A percentile compares a stretch with the other conserved stretches of the same genome.
Evolutionary conservation across 2,113 vertebrate species (phyloP).

Genomic region (Chloroceryle aenea): DNA sequence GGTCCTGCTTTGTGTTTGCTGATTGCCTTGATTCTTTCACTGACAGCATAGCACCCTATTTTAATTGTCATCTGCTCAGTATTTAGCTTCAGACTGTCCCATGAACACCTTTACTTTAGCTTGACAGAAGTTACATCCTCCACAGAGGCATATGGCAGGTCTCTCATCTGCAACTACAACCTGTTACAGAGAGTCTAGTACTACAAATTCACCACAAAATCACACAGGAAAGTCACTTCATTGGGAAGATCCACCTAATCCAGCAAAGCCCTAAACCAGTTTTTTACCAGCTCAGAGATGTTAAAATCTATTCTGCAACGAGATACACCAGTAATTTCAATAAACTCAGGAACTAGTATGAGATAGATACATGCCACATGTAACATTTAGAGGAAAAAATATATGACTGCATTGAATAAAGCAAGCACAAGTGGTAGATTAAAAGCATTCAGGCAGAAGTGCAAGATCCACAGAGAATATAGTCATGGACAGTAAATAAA

Average conservation of each 20-base stretch:
- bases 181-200: neutral
- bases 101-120: neutral
- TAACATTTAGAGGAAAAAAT: neutral
- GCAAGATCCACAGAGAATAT: neutral
- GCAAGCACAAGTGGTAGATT: neutral
- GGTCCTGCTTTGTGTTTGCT: neutral
- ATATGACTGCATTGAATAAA: neutral
- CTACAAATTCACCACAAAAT: neutral
- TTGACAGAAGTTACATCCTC: neutral
- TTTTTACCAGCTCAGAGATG: neutral
- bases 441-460: neutral
- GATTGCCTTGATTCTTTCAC: neutral
- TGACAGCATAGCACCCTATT: neutral
- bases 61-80: neutral
- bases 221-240: neutral
- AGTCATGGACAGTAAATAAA: neutral
- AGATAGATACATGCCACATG: neutral
- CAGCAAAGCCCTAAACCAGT: neutral
- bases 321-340: neutral
- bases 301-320: neutral
- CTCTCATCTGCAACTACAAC: neutral
- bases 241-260: neutral
- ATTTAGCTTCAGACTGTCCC: neutral
- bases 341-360: neutral
- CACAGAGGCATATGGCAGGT: neutral